Evolutionary conservation across 2,797 vertebrate species (phyloP), one percentile per base, ranked within the genome.

Genomic region (Argyrosomus regius): DNA sequence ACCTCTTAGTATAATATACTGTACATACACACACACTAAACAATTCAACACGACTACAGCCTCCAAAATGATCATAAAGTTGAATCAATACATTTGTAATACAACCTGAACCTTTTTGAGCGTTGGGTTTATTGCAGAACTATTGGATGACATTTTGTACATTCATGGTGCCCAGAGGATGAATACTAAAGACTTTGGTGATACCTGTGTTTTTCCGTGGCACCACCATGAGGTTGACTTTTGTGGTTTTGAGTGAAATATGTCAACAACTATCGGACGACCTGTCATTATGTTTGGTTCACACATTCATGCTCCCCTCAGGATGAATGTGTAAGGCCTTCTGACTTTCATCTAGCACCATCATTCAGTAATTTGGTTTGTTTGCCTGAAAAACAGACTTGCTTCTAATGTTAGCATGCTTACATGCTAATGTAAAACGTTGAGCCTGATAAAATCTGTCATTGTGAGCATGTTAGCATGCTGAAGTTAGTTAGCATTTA

Each of bases 211-310:
- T n/a, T 64, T 43, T 24, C 24, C 48, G 13, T 31, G 20, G 10
- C n/a, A 1, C 17, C 52, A 50, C 53, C 28, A 18, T 18, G 20
- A 59, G 31, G 57, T 72, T 41, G 14, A 43, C 24, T 16, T 76
- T 46, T 77, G 6, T 53, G 20, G 24, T 49, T 70, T 62, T 69
- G 16, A 66, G 6, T 22, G 26, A 54, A 61, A 46, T 56, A 7
- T 62, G 39, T 46, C 43, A 45, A 45, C 2, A 1, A 20, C 60
- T 13, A 24, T 20, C 13, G 11, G 28, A 35, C 39, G 2, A 7
- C 31, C n/a, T 65, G 10, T 6, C 2, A 20, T 45, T 45, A 14
- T 45, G 35, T 72, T 56, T 56, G 41, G 20, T 59, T 28, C 17
- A 65, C 6, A 58, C 18, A n/a, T 73, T 46, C 8, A 17, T 18